These are phyloP conservation scores for Solenodon paradoxus DNA, from an alignment of 2,113 vertebrate species.

Conservation along the genomic window DNA sequence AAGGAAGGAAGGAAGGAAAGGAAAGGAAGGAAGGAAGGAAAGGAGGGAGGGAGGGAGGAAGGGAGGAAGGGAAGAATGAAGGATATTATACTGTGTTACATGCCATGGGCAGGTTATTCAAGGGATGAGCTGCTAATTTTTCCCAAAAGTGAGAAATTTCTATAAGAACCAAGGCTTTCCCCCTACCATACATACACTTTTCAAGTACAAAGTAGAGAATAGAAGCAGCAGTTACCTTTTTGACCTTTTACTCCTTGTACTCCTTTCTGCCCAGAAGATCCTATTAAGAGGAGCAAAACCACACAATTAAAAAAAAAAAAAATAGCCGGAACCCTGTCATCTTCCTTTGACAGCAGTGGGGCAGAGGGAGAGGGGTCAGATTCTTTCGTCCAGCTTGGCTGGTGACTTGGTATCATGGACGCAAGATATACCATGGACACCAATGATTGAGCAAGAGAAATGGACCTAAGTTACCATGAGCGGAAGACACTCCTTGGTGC, in stretches of 20 bases:
- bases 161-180: background rate
- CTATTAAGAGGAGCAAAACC: slow-evolving; percentile 65
- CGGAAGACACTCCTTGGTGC: background rate
- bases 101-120: background rate
- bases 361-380: background rate
- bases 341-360: background rate
- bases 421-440: rapidly evolving
- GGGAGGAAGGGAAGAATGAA: background rate
- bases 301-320: background rate
- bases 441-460: background rate
- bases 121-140: background rate
- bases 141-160: background rate
- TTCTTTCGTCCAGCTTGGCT: background rate
- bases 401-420: background rate
- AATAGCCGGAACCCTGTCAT: background rate
- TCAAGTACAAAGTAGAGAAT: background rate
- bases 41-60: no score
- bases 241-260: slow-evolving; percentile 76
- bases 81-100: rapidly evolving
- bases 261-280: slow-evolving; percentile 52
- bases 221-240: slow-evolving; percentile 51
- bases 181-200: background rate
- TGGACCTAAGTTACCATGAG: no score
- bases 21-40: no score
- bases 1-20: no score